Conservation (phyloP, 1,140 invertebrate genomes). For the Wasmannia auropunctata region DNA sequence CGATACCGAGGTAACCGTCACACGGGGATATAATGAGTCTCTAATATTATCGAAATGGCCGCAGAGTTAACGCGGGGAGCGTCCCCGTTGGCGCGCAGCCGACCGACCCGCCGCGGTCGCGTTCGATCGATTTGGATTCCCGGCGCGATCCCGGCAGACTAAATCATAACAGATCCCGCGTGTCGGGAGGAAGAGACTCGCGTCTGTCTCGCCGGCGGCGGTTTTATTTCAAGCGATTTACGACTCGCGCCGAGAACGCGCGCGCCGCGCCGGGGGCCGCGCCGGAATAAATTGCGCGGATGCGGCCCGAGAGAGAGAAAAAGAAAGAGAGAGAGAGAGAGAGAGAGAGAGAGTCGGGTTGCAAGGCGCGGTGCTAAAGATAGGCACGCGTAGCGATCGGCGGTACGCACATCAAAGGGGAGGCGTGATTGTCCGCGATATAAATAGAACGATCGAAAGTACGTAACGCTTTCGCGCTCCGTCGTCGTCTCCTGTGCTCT, state of each 20-base stretch:
- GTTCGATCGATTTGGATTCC: constrained; percentile 30
- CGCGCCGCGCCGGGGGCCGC: no score
- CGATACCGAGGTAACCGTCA: neutral
- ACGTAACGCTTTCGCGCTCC: constrained; percentile 48
- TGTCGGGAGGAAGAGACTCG: neutral
- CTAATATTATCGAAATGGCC: constrained; percentile 19
- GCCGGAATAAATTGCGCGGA: constrained; percentile 41
- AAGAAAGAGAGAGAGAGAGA: no score
- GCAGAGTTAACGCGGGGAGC: neutral
- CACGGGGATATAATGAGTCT: neutral
- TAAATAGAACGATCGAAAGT: constrained; percentile 71
- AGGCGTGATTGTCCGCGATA: constrained; percentile 66
- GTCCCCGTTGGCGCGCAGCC: neutral
- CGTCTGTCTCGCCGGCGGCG: neutral
- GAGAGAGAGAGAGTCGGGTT: no score
- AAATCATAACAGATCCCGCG: constrained; percentile 50
- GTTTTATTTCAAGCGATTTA: constrained; percentile 45
- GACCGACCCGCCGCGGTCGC: neutral
- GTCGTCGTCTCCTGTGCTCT: neutral
- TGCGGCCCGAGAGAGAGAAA: constrained; percentile 1
- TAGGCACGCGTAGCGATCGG: constrained; percentile 64
- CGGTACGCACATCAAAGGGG: constrained; percentile 61
- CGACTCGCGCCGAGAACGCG: constrained; percentile 26
- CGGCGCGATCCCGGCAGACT: neutral
- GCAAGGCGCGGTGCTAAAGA: constrained; percentile 60